These are phyloP conservation scores for Drosophila oshimai DNA, from an alignment of 1,140 invertebrate species.

Conservation along the genomic window DNA sequence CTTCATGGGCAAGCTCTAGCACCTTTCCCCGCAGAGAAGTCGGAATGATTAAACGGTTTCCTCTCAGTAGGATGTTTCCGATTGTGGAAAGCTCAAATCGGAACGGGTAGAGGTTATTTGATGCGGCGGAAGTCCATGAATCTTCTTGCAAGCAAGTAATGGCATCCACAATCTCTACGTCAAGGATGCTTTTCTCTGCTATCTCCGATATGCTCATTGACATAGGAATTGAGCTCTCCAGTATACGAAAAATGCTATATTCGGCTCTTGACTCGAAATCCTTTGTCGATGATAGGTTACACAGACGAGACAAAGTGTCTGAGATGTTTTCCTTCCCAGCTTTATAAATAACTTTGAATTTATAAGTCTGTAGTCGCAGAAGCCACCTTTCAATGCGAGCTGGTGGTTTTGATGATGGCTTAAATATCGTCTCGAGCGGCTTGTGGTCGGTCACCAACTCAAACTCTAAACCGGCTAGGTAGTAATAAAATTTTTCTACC, in stretches of 20 bases:
- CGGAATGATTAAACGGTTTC: background rate
- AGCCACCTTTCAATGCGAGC: conserved; percentile 77
- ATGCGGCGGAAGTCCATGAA: conserved; percentile 7
- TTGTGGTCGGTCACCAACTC: conserved; percentile 81
- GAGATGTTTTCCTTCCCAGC: conserved; percentile 79
- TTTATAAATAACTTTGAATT: conserved; percentile 69
- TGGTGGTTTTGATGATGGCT: conserved; percentile 56
- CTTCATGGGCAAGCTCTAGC: too few relatives aligned
- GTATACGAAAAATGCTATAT: conserved; percentile 21
- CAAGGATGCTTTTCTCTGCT: conserved; percentile 18
- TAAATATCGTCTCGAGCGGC: conserved; percentile 47
- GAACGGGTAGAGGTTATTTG: conserved; percentile 13
- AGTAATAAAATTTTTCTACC: conserved; percentile 60
- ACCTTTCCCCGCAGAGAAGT: background rate
- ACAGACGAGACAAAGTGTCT: conserved; percentile 70
- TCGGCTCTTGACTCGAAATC: conserved; percentile 1
- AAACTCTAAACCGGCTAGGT: conserved; percentile 68
- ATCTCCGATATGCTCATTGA: conserved; percentile 26
- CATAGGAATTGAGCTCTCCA: conserved; percentile 6
- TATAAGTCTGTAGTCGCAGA: conserved; percentile 65
- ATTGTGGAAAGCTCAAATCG: conserved; percentile 4
- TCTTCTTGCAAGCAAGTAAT: conserved; percentile 11
- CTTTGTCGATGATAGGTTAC: background rate
- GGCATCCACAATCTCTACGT: conserved; percentile 29
- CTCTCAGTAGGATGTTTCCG: background rate